Evolutionary conservation across 2,797 vertebrate species (phyloP).

Genomic region (Rhodeus uyekii): DNA sequence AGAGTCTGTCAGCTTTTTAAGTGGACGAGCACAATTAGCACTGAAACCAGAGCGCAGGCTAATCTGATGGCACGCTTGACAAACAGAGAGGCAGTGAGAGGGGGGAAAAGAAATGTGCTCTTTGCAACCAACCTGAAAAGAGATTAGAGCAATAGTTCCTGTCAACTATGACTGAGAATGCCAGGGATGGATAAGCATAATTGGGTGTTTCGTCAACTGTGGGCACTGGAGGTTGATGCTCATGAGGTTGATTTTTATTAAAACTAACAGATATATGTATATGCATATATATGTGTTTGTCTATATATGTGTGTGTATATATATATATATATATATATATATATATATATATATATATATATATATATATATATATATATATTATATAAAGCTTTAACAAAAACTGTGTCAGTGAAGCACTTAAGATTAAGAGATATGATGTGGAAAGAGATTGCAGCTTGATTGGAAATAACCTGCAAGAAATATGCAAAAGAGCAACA

Average conservation of each 20-base stretch:
- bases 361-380: too few relatives aligned
- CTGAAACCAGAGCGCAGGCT: slow-evolving; percentile 88
- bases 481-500: neutral
- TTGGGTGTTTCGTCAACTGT: neutral
- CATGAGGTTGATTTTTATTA: neutral
- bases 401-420: neutral
- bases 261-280: neutral
- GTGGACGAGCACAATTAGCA: slow-evolving; percentile 86
- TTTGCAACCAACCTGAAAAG: slow-evolving; percentile 68
- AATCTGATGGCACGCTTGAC: slow-evolving; percentile 85
- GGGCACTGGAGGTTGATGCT: neutral
- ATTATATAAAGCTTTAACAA: too few relatives aligned
- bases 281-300: too few relatives aligned
- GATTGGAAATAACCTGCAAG: neutral
- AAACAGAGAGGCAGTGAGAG: slow-evolving; percentile 70
- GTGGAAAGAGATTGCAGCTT: neutral
- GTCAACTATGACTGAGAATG: slow-evolving; percentile 40
- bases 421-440: neutral
- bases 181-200: slow-evolving; percentile 34
- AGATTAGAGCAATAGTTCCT: slow-evolving; percentile 18
- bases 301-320: too few relatives aligned
- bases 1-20: slow-evolving; percentile 90
- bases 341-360: too few relatives aligned
- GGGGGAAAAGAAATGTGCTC: slow-evolving; percentile 56
- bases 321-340: too few relatives aligned